Evolutionary conservation across 2,113 vertebrate genomes (phyloP), one percentile per base, ranked within the genome.

Genomic region (Setophaga coronata): DNA sequence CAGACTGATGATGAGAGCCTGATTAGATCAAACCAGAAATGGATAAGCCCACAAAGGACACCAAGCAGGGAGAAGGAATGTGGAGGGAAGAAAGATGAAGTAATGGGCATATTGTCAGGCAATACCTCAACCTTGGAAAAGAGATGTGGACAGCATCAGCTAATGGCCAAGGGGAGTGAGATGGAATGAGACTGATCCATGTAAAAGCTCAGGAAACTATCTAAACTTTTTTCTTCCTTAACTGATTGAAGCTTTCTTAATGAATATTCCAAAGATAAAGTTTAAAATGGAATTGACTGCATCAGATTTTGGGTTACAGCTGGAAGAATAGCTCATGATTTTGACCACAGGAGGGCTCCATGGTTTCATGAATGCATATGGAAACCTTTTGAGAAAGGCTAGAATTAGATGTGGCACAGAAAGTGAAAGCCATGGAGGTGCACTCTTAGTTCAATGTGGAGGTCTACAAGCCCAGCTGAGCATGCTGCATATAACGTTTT

Each of bases 291-390:
- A 43, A 50, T 76, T 65, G 34, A n/a, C 47, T 70, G 33, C 21
- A 21, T 23, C 29, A 43, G 66, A 78, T 72, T 88, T 90, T n/a
- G 34, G 93, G 70, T 73, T 73, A 58, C 45, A 77, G 20, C 31
- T 4, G 7, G 66, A 90, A 81, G 66, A 88, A 54, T 73, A 82
- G 21, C 85, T 90, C 74, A 67, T 70, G 29, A 64, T 80, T 96
- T 90, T 83, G 82, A 90, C 96, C 96, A 96, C 96, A 94, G 95
- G 96, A 96, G 95, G 96, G 95, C 96, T 93, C 96, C 82, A 86
- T 92, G 95, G 93, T 81, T 94, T 96, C 95, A 88, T 66, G 60
- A 73, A 81, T 64, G 28, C 43, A 43, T 73, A 93, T 81, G 82
- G 82, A 70, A 94, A 84, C 54, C 42, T 57, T 83, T 28, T 66